These are phyloP conservation scores for Sinella curviseta DNA, from an alignment of 1,140 invertebrate species.

Conservation along the genomic window DNA sequence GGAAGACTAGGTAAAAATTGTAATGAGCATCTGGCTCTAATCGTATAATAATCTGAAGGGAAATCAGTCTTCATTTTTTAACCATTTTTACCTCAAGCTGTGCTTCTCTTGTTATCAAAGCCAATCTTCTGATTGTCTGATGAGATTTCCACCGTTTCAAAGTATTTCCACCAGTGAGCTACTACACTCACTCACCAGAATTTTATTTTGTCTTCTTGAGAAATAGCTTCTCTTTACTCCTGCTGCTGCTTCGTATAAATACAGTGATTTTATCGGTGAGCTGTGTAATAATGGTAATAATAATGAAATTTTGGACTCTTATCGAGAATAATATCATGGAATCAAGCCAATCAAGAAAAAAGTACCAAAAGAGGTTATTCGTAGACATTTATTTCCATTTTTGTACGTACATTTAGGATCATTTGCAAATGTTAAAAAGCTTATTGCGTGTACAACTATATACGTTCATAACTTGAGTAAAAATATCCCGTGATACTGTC, in stretches of 20 bases:
- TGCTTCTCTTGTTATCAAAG: neutral
- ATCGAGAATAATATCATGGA: neutral
- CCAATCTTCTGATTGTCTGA: neutral
- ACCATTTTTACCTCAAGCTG: neutral
- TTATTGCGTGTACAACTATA: no score
- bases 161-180: neutral
- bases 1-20: no score
- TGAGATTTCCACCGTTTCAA: neutral
- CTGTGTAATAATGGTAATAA: neutral
- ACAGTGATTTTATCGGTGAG: neutral
- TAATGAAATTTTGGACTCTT: neutral
- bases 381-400: no score
- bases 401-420: no score
- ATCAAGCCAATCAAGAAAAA: neutral
- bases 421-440: no score
- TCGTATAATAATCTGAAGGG: neutral
- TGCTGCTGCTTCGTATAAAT: neutral
- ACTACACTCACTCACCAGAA: neutral
- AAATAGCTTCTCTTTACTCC: neutral
- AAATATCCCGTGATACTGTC: no score
- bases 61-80: slow-evolving; percentile 19
- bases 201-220: neutral
- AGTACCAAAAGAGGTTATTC: neutral
- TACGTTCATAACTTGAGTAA: no score
- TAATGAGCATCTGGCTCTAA: neutral